Evolutionary conservation across 2,797 vertebrate genomes (phyloP).

Genomic region (Furcifer pardalis): DNA sequence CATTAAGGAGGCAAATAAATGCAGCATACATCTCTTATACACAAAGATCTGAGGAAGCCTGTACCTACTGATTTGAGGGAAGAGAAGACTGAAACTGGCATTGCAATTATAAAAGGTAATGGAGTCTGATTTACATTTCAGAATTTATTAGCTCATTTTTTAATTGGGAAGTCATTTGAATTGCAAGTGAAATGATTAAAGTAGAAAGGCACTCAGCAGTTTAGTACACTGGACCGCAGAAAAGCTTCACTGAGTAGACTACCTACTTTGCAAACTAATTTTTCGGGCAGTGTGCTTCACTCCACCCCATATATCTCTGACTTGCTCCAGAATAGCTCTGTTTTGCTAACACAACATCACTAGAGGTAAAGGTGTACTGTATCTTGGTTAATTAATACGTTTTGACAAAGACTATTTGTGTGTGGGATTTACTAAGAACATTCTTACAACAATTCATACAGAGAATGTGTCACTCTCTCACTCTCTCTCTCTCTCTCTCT

Average conservation of each 20-base stretch:
- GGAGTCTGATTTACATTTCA: conserved; percentile 73
- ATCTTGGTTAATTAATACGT: conserved; percentile 28
- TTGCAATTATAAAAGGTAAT: conserved; percentile 70
- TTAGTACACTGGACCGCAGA: conserved; percentile 61
- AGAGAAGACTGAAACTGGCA: conserved; percentile 54
- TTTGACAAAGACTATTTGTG: conserved; percentile 25
- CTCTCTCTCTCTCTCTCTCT: too few species aligned
- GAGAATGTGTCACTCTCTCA: conserved; percentile 14
- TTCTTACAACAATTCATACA: conserved; percentile 31
- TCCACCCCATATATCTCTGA: conserved; percentile 26
- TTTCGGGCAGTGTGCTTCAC: neutral
- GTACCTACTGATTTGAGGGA: conserved; percentile 58
- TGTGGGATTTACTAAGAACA: conserved; percentile 42
- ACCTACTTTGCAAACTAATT: conserved; percentile 45
- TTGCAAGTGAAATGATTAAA: conserved; percentile 75
- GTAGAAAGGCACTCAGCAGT: conserved; percentile 70
- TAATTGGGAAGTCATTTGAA: conserved; percentile 76
- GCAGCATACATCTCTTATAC: conserved; percentile 14
- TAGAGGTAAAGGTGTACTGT: conserved; percentile 51
- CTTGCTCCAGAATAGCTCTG: conserved; percentile 33
- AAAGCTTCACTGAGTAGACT: conserved; percentile 49
- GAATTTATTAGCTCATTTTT: conserved; percentile 72
- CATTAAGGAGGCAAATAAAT: neutral
- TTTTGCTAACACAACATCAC: conserved; percentile 38
- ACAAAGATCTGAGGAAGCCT: conserved; percentile 38